Percentiles rank a stretch among this genome's conserved stretches.
phyloP scores from a whole-genome alignment of 2,797 vertebrate genomes.

The Oryzias sinensis region DNA sequence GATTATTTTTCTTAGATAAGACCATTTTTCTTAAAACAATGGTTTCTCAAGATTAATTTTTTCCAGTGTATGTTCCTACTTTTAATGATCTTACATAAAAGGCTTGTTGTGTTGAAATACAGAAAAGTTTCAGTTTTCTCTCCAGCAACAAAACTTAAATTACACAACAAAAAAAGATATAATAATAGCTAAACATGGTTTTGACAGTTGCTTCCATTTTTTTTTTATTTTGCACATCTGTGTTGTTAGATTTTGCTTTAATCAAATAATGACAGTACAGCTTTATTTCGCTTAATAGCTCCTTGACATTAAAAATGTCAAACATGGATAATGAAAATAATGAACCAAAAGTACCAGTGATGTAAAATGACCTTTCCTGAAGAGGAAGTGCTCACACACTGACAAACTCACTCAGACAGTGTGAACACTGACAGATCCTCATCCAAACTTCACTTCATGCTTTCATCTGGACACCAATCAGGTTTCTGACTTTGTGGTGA shows the following conservation, averaged over 20 bases:
- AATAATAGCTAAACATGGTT: constrained; percentile 3
- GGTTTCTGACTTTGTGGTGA: constrained; percentile 78
- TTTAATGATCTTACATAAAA: no score
- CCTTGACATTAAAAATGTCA: constrained; percentile 20
- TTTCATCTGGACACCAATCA: constrained; percentile 72
- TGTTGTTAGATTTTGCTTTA: constrained; percentile 9
- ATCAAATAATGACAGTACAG: constrained; percentile 10
- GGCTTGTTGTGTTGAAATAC: no score
- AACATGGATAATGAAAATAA: constrained; percentile 35
- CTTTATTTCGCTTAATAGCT: constrained; percentile 16
- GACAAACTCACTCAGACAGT: constrained; percentile 15
- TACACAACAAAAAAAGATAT: no score
- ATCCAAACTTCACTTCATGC: constrained; percentile 23
- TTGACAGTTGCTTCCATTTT: constrained; percentile 23
- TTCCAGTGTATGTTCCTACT: no score
- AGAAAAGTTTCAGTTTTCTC: background rate
- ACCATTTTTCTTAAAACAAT: no score
- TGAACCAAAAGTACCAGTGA: constrained; percentile 29
- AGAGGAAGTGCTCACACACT: constrained; percentile 30
- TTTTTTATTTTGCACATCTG: constrained; percentile 30
- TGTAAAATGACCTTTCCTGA: constrained; percentile 59
- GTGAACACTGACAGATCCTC: constrained; percentile 26
- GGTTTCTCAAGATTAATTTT: no score
- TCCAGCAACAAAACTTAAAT: constrained; percentile 6
- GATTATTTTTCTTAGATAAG: no score